Conservation (phyloP, 2,797 vertebrate species). For the Artibeus jamaicensis region DNA sequence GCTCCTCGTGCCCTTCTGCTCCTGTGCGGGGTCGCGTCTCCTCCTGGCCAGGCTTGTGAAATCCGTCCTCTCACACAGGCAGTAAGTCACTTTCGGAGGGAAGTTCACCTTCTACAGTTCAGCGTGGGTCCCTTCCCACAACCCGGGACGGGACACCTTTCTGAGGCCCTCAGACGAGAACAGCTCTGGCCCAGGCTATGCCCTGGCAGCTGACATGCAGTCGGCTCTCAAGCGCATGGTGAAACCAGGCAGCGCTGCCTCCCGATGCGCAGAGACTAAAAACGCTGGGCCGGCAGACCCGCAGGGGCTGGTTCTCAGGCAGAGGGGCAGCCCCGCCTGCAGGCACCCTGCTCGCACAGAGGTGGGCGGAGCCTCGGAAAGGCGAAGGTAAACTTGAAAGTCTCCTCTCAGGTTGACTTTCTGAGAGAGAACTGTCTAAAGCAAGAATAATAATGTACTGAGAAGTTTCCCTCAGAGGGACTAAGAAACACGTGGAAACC, state of each 20-base stretch:
- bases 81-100: neutral
- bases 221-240: neutral
- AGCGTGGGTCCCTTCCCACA: neutral
- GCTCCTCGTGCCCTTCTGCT: too few species aligned
- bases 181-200: neutral
- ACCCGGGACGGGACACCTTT: neutral
- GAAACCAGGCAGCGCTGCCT: too few species aligned
- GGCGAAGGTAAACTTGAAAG: fast-evolving
- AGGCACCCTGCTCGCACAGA: neutral
- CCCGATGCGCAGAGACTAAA: neutral
- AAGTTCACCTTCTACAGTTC: neutral
- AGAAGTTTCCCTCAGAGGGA: neutral
- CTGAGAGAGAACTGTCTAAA: neutral
- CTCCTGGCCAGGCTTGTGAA: neutral
- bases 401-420: neutral
- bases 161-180: neutral
- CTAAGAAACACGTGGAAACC: neutral
- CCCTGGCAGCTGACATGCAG: neutral
- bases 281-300: neutral
- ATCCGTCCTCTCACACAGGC: neutral
- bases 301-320: neutral
- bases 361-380: too few species aligned
- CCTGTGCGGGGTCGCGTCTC: neutral
- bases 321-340: neutral
- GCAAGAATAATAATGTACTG: neutral